phyloP scores from a whole-genome alignment of 2,888 invertebrate genomes.

The Cybosia mesomella region DNA sequence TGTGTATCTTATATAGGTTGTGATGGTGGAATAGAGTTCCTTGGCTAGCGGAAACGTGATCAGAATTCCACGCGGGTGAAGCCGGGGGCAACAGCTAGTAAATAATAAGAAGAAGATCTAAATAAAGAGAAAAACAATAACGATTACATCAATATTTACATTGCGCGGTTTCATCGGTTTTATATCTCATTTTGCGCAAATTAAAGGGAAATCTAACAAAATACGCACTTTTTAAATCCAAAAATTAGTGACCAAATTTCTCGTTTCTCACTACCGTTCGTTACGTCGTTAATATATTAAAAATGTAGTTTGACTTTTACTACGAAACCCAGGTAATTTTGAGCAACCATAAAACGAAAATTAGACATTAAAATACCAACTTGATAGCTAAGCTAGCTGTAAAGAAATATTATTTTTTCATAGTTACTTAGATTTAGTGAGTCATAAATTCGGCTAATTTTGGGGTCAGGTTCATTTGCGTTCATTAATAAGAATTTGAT shows the following conservation, averaged over 20 bases:
- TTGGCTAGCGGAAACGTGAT: too few relatives aligned
- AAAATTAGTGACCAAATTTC: neutral
- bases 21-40: too few relatives aligned
- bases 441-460: neutral
- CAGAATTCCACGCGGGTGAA: too few relatives aligned
- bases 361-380: conserved; percentile 8
- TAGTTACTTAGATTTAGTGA: neutral
- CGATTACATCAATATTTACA: neutral
- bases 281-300: neutral
- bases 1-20: too few relatives aligned
- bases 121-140: too few relatives aligned
- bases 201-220: neutral
- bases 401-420: conserved; percentile 10
- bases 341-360: conserved; percentile 1
- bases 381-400: neutral
- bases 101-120: too few relatives aligned
- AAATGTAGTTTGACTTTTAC: neutral
- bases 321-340: neutral
- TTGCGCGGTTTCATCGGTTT: neutral
- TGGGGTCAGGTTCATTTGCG: neutral
- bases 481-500: conserved; percentile 2
- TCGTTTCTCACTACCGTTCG: neutral
- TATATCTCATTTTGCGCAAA: neutral
- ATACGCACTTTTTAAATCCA: neutral
- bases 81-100: too few relatives aligned